phyloP scores from a whole-genome alignment of 2,888 invertebrate species.

The Conus canariensis region DNA sequence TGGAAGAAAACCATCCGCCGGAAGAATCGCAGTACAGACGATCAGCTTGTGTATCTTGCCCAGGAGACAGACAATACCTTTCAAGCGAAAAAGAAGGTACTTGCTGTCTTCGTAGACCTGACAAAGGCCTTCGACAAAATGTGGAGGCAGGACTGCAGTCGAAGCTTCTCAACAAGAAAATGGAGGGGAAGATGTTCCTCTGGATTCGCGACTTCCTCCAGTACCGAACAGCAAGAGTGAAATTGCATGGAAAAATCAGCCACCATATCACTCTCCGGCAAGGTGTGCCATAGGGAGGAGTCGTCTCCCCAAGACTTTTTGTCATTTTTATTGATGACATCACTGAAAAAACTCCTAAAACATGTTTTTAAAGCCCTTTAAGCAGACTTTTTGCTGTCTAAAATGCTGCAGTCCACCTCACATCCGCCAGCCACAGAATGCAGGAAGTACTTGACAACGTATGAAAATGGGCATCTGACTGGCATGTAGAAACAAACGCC shows the following conservation, averaged over 20 bases:
- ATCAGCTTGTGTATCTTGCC: slow-evolving; percentile 1
- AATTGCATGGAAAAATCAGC: not conserved
- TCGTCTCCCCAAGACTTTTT: not conserved
- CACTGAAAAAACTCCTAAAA: not conserved
- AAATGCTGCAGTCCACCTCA: not conserved
- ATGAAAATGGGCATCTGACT: not conserved
- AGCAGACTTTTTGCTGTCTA: not conserved
- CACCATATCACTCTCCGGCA: not conserved
- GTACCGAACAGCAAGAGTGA: slow-evolving; percentile 22
- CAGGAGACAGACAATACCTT: not conserved
- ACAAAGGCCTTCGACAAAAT: not conserved
- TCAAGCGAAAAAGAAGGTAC: not conserved
- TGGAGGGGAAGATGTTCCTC: not conserved
- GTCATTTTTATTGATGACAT: not conserved
- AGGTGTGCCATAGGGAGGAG: slow-evolving; percentile 5
- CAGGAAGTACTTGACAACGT: not conserved
- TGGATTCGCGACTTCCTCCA: not conserved
- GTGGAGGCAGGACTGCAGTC: not conserved
- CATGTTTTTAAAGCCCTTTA: not conserved
- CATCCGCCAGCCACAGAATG: not conserved
- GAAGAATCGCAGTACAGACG: not conserved
- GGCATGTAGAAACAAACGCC: not conserved
- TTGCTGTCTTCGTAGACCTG: not conserved
- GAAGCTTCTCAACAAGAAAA: not conserved
- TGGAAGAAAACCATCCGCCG: not conserved